Evolutionary conservation across 2,797 vertebrate species (phyloP).

Genomic region (Manis pentadactyla): DNA sequence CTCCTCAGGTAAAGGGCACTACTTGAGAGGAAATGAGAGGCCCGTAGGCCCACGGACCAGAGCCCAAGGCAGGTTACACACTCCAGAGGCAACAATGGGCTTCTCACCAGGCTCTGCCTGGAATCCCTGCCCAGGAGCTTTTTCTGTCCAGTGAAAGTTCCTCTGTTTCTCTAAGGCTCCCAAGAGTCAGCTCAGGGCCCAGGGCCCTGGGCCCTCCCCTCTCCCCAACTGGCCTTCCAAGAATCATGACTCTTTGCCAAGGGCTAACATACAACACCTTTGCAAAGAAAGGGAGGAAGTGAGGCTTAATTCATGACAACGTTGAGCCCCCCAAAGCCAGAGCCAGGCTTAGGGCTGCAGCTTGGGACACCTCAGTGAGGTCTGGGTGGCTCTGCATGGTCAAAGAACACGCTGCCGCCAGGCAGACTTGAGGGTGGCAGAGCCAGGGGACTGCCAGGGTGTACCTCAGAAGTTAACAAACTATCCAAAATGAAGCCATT

Average conservation of each 20-base stretch:
- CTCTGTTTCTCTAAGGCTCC: not conserved
- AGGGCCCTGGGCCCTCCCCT: not conserved
- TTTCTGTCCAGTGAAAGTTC: no score
- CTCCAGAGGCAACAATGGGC: not conserved
- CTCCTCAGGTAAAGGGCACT: not conserved
- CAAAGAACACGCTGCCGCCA: not conserved
- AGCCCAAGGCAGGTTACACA: not conserved
- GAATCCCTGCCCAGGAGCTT: not conserved
- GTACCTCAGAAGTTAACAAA: not conserved
- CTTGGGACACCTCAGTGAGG: not conserved
- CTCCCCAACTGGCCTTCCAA: not conserved
- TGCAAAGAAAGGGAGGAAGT: not conserved
- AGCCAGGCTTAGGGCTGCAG: not conserved
- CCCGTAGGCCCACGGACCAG: not conserved
- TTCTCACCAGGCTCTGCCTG: not conserved
- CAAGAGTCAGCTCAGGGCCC: not conserved
- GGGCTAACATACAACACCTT: accelerated
- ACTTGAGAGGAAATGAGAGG: not conserved
- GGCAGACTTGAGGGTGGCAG: accelerated
- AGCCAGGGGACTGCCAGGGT: not conserved
- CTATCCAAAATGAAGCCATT: accelerated
- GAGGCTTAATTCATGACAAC: not conserved
- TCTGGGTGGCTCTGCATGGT: not conserved
- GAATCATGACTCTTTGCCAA: not conserved
- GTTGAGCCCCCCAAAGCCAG: not conserved